phyloP scores from a whole-genome alignment of 2,888 invertebrate genomes.

The Homarus gammarus region DNA sequence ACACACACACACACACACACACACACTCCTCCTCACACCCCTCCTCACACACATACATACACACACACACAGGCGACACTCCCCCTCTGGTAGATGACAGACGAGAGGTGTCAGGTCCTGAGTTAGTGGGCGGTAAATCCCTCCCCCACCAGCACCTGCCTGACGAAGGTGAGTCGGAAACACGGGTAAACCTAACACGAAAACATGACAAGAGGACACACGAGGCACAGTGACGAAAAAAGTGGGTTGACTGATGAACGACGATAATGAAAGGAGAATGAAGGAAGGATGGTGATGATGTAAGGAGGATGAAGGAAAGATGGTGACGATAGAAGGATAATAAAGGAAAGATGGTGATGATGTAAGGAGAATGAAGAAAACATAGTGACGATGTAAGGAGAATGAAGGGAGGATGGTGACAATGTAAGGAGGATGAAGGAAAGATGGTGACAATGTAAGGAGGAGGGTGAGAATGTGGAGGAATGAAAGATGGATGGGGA shows the following conservation, averaged over 20 bases:
- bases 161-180: background rate
- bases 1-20: slow-evolving; percentile 18
- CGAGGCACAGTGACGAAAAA: background rate
- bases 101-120: background rate
- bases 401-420: background rate
- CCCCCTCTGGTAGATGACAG: background rate
- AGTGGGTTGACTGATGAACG: background rate
- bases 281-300: background rate
- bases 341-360: background rate
- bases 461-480: background rate
- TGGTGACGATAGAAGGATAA: background rate
- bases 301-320: background rate
- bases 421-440: background rate
- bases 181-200: background rate
- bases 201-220: background rate
- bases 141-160: background rate
- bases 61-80: background rate
- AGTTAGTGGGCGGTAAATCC: background rate
- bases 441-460: background rate
- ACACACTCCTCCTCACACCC: slow-evolving; percentile 27
- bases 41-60: background rate
- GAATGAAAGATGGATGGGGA: background rate
- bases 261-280: background rate
- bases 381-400: background rate
- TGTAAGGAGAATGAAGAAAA: background rate